Evolutionary conservation across 2,113 vertebrate species (phyloP), one percentile per base, ranked within the genome.

Genomic region (Pomatostomus ruficeps): DNA sequence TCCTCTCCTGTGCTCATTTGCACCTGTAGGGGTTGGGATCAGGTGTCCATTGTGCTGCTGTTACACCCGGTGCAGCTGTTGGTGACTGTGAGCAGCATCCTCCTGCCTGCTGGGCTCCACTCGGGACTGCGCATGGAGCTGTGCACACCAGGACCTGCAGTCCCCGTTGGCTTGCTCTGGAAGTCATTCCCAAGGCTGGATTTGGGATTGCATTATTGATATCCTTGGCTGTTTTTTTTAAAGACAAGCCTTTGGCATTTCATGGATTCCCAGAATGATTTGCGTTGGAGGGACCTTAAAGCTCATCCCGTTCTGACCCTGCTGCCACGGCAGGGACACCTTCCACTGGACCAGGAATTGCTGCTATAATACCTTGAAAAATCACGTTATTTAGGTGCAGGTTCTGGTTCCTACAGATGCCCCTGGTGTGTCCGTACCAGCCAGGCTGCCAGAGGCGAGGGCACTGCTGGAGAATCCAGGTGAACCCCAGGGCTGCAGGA

Each of bases 91-190:
- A 2, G 5, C 29, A 25, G 77, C 38, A 0, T 13, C 58, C 35
- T 40, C 17, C 1, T n/a, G 0, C 14, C 17, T 0, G 0, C 74
- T 4, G 24, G 66, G 45, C 2, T 25, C 4, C 5, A 51, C 0
- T 23, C 1, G 2, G 55, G 28, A 9, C 21, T 2, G 1, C 52
- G 14, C 2, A 18, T 0, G 0, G 25, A 62, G 73, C 35, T 0
- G 1, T 17, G 58, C 71, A 71, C 23, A 12, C 24, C 4, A 17
- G 24, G 13, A 3, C 21, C 81, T 28, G 36, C 82, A 66, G 11
- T 25, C 49, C 74, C 80, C 28, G 7, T 6, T 45, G 14, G 5
- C 36, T 62, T 8, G 22, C 25, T 4, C 1, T 16, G 40, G 31
- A 38, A 65, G 31, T 26, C 59, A 7, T 61, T 42, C 70, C 46